Evolutionary conservation across 92 coral and sea anemone genomes (phyloP).

Genomic region (Phenganax stokvisi): DNA sequence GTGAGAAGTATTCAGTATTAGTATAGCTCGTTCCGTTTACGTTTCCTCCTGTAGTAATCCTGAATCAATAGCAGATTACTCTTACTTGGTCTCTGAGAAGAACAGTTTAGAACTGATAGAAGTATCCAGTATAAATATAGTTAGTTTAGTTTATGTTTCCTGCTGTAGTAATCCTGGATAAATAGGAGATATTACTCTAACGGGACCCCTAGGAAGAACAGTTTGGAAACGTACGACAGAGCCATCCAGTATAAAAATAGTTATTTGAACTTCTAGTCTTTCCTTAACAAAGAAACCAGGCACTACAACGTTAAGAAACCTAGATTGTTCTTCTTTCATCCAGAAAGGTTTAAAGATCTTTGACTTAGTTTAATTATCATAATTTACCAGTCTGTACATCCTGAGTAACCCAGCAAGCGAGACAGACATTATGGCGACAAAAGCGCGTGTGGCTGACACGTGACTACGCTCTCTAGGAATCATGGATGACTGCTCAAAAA

Average conservation of each 20-base stretch:
- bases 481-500: not conserved
- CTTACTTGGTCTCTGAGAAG: not conserved
- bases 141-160: not conserved
- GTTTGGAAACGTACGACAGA: too few species aligned
- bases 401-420: not conserved
- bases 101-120: not conserved
- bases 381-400: not conserved
- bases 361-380: not conserved
- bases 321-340: not conserved
- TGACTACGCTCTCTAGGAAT: not conserved
- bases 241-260: too few species aligned
- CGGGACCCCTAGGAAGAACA: too few species aligned
- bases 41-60: too few species aligned
- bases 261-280: not conserved
- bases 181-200: not conserved
- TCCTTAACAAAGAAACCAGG: not conserved
- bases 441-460: not conserved
- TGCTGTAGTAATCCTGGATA: not conserved
- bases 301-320: not conserved
- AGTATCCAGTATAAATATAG: not conserved
- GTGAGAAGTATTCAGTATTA: too few species aligned
- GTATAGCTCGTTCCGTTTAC: too few species aligned
- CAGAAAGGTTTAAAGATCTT: not conserved
- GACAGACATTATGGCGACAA: not conserved
- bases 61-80: not conserved